Percentiles rank a stretch among this genome's conserved stretches.
Evolutionary conservation across 2,888 invertebrate genomes (phyloP).

Genomic region (Phengaris alcon): DNA sequence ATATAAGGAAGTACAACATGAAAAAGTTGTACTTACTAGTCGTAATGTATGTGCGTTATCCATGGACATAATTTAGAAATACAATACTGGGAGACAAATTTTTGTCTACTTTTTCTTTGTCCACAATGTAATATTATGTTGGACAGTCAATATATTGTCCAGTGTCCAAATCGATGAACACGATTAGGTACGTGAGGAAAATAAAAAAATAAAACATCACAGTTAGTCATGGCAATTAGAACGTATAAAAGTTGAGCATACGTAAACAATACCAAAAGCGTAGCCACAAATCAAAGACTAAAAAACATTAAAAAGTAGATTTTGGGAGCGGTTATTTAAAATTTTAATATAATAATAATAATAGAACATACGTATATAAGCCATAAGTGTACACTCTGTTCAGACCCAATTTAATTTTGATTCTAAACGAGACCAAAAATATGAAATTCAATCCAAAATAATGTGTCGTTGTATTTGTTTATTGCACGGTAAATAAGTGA

Average conservation of each 20-base stretch:
- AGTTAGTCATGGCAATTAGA: not conserved
- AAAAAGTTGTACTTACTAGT: not conserved
- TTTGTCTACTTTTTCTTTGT: not conserved
- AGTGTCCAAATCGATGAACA: not conserved
- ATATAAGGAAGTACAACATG: not conserved
- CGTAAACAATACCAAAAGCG: not conserved
- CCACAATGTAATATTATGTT: not conserved
- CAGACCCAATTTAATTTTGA: no score
- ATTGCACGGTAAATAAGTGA: no score
- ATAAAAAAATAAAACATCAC: not conserved
- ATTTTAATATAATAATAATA: not conserved
- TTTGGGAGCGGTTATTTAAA: not conserved
- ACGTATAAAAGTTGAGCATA: not conserved
- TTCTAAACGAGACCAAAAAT: no score
- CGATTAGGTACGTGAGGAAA: no score
- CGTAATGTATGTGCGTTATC: not conserved
- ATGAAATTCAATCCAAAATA: no score
- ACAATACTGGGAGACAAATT: not conserved
- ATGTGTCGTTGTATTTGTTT: no score
- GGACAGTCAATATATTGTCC: not conserved
- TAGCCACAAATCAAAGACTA: not conserved
- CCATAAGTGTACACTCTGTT: no score
- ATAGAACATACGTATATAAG: no score
- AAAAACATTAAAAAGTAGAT: not conserved
- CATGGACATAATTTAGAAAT: not conserved